Percentiles rank a stretch among this genome's conserved stretches.
Evolutionary conservation across 1,140 invertebrate species (phyloP).

Genomic region (Eulimnadia texana): DNA sequence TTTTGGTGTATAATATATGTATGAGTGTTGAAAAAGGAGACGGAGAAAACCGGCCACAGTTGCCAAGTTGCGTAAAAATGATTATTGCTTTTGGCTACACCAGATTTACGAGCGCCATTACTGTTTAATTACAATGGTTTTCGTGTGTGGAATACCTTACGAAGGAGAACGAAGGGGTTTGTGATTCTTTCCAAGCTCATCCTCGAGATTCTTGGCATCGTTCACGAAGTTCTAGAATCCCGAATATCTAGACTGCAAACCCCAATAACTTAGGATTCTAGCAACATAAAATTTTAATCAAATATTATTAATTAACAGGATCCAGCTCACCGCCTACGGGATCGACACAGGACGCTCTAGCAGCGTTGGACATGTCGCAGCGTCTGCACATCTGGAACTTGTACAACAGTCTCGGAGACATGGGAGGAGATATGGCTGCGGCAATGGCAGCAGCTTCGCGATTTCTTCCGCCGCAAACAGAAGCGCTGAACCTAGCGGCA

Average conservation of each 20-base stretch:
- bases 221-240: too few species aligned
- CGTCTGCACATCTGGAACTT: conserved; percentile 64
- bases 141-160: conserved; percentile 6
- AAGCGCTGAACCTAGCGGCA: conserved; percentile 43
- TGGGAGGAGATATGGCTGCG: conserved; percentile 20
- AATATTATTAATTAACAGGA: too few species aligned
- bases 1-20: too few species aligned
- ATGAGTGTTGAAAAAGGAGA: background rate
- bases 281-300: too few species aligned
- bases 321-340: conserved; percentile 31
- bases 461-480: conserved; percentile 35
- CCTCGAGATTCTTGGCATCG: too few species aligned
- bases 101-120: conserved; percentile 12
- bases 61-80: background rate
- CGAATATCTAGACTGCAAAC: too few species aligned
- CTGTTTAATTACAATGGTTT: conserved; percentile 11
- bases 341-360: conserved; percentile 36
- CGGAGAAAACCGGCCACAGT: background rate
- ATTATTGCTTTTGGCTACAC: background rate
- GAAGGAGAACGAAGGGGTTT: too few species aligned
- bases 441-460: conserved; percentile 26
- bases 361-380: conserved; percentile 48
- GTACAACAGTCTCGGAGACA: conserved; percentile 48
- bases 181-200: too few species aligned
- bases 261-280: too few species aligned